A percentile compares a stretch with the other conserved stretches of the same genome.
phyloP scores from a whole-genome alignment of 1,140 invertebrate species.

The Listronotus bonariensis region DNA sequence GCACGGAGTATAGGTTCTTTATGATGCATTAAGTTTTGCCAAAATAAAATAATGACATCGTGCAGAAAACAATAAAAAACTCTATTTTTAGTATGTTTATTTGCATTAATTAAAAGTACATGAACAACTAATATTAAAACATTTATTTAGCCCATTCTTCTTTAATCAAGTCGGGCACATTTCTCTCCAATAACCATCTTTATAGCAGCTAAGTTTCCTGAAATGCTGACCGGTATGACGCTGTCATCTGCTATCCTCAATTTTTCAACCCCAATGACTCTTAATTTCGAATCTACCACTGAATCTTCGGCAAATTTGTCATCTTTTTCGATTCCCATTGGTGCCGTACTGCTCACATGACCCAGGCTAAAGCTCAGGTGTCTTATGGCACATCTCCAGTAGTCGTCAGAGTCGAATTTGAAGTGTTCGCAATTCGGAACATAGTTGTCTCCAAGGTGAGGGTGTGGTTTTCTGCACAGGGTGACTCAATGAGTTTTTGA shows the following conservation, averaged over 20 bases:
- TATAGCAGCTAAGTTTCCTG: constrained; percentile 73
- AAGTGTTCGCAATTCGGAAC: constrained; percentile 41
- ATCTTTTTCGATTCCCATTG: constrained; percentile 73
- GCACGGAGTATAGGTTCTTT: no score
- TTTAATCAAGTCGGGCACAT: constrained; percentile 79
- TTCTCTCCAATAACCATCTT: constrained; percentile 88
- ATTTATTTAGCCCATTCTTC: constrained; percentile 58
- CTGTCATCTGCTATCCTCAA: constrained; percentile 77
- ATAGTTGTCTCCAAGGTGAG: constrained; percentile 28
- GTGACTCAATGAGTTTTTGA: constrained; percentile 35
- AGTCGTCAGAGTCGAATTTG: constrained; percentile 39
- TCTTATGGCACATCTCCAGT: constrained; percentile 46
- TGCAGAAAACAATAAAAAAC: no score
- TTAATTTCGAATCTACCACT: constrained; percentile 59
- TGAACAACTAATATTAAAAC: no score
- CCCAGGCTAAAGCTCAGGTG: constrained; percentile 4
- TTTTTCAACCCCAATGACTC: constrained; percentile 56
- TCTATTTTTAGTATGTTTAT: no score
- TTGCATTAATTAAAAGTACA: no score
- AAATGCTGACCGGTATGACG: constrained; percentile 72
- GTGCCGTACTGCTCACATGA: constrained; percentile 60
- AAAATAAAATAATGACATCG: no score
- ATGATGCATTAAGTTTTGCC: no score
- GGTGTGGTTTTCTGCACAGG: constrained; percentile 38
- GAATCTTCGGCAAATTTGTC: constrained; percentile 60